A percentile compares a stretch with the other conserved stretches of the same genome.
These are phyloP conservation scores for Spinus pinus DNA, from an alignment of 2,797 vertebrate species.

Conservation along the genomic window DNA sequence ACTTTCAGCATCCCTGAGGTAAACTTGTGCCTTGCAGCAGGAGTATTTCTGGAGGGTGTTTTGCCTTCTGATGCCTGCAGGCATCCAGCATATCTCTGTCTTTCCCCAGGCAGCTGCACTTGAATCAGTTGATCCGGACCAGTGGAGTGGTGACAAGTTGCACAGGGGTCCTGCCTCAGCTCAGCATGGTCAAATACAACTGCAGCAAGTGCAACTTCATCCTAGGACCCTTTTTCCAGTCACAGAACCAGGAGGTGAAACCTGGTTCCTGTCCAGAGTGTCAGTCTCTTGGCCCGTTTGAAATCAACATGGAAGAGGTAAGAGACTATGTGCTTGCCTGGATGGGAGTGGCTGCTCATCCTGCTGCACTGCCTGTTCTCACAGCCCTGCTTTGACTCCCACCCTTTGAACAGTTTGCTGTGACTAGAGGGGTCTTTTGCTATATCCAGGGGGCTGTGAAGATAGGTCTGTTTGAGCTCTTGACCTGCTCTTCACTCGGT, in stretches of 20 bases:
- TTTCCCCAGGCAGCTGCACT: conserved; percentile 87
- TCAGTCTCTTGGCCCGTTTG: conserved; percentile 93
- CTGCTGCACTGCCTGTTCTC: neutral
- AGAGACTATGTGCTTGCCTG: neutral
- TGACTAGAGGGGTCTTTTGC: neutral
- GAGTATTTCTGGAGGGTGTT: neutral
- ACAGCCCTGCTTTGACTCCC: neutral
- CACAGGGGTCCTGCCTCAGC: conserved; percentile 94
- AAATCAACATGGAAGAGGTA: conserved; percentile 99
- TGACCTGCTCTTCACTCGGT: neutral
- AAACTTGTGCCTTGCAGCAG: neutral
- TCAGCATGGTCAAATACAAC: conserved; percentile 97
- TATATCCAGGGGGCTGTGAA: neutral
- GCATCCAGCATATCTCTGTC: neutral
- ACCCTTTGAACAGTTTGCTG: neutral
- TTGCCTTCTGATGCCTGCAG: neutral
- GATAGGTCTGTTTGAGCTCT: neutral
- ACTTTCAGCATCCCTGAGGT: neutral
- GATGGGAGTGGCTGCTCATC: neutral
- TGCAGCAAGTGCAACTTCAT: conserved; percentile 96
- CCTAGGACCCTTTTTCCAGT: conserved; percentile 94
- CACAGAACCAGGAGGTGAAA: conserved; percentile 98
- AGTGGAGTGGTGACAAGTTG: conserved; percentile 95
- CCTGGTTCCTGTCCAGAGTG: conserved; percentile 98
- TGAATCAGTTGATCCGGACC: conserved; percentile 97